phyloP scores from a whole-genome alignment of 2,113 vertebrate genomes.

The Antechinus stuartii region DNA sequence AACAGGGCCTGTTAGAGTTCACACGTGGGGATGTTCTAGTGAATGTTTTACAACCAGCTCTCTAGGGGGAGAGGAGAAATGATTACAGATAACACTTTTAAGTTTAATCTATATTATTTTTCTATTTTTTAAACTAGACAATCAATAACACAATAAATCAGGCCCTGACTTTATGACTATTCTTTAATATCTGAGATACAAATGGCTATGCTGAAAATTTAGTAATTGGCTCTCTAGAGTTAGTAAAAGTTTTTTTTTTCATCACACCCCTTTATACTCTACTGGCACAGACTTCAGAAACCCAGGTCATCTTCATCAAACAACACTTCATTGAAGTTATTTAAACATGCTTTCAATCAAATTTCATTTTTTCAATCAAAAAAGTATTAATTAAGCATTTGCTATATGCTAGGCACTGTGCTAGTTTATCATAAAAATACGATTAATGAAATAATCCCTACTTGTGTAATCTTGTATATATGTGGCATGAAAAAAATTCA shows the following conservation, averaged over 20 bases:
- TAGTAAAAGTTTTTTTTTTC: background rate
- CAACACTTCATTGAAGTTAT: background rate
- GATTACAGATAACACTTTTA: background rate
- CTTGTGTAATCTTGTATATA: background rate
- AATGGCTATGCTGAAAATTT: background rate
- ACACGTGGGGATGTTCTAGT: background rate
- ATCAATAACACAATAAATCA: background rate
- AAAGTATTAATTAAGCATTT: background rate
- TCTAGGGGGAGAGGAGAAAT: background rate
- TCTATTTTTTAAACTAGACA: background rate
- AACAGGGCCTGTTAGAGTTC: background rate
- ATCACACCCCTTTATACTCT: background rate
- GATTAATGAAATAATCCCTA: background rate
- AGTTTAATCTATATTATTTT: background rate
- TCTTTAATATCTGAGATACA: background rate
- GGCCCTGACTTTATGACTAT: background rate
- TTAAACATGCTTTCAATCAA: background rate
- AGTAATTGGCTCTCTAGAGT: background rate
- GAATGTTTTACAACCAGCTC: background rate
- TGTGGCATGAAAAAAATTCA: background rate
- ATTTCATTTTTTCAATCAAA: background rate
- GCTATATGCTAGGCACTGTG: background rate
- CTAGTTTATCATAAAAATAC: background rate
- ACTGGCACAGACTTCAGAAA: background rate
- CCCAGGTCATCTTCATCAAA: background rate